Conservation (phyloP, 2,797 vertebrate genomes). For the Sebastes kiyomatsui region DNA sequence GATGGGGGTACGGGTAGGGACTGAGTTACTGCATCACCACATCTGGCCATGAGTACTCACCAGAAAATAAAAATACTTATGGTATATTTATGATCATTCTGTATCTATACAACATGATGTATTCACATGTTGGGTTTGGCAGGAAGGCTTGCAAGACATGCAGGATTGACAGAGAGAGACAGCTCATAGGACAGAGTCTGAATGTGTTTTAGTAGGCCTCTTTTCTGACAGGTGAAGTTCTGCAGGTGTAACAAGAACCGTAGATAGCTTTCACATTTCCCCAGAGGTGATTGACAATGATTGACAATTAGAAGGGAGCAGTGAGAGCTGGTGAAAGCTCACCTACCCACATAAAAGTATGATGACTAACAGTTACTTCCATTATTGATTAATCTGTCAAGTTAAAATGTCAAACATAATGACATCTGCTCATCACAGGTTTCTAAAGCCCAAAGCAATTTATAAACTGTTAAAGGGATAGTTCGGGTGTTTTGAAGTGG, state of each 20-base stretch:
- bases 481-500: neutral
- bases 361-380: neutral
- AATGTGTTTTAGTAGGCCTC: neutral
- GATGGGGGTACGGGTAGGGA: slow-evolving; percentile 63
- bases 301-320: neutral
- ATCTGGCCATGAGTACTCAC: slow-evolving; percentile 61
- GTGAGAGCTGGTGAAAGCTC: neutral
- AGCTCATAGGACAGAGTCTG: slow-evolving; percentile 17
- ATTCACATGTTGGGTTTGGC: slow-evolving; percentile 31
- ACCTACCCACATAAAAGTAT: neutral
- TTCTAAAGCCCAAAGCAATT: neutral
- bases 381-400: neutral
- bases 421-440: neutral
- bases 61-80: slow-evolving; percentile 45
- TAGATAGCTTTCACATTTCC: neutral
- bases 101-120: slow-evolving; percentile 33
- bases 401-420: neutral
- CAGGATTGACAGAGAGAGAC: slow-evolving; percentile 46
- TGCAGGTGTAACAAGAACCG: neutral
- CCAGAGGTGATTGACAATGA: slow-evolving; percentile 12
- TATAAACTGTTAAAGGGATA: neutral
- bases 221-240: neutral
- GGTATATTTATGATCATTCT: slow-evolving; percentile 41
- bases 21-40: slow-evolving; percentile 78
- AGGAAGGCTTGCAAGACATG: slow-evolving; percentile 38